phyloP scores from a whole-genome alignment of 2,888 invertebrate genomes.

The Papilio gigon region DNA sequence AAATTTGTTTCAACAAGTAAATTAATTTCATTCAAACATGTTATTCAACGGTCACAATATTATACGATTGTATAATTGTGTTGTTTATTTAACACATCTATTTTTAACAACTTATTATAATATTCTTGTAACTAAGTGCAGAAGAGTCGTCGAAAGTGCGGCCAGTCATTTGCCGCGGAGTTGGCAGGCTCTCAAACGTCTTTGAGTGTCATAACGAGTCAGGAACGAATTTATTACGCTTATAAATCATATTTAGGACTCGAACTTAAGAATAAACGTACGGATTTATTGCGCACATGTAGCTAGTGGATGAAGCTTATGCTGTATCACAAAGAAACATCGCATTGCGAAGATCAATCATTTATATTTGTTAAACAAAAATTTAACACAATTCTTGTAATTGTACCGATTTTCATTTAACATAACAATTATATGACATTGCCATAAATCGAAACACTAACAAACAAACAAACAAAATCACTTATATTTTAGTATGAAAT shows the following conservation, averaged over 20 bases:
- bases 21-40: not conserved
- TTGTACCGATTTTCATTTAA: no score
- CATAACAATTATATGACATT: not conserved
- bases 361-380: conserved; percentile 12
- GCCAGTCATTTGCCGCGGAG: conserved; percentile 60
- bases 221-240: conserved; percentile 67
- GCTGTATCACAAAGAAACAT: conserved; percentile 35
- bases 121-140: conserved; percentile 35
- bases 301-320: conserved; percentile 40
- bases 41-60: not conserved
- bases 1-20: not conserved
- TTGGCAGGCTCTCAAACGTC: conserved; percentile 76
- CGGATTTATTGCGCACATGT: conserved; percentile 52
- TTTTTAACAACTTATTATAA: conserved; percentile 29
- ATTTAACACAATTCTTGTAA: conserved; percentile 3
- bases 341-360: conserved; percentile 33
- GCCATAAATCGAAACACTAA: not conserved
- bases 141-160: conserved; percentile 43
- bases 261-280: conserved; percentile 56
- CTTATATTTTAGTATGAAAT: no score
- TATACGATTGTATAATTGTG: conserved; percentile 8
- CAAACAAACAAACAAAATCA: no score
- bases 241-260: conserved; percentile 71
- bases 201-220: conserved; percentile 67
- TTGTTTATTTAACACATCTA: conserved; percentile 22